Evolutionary conservation across 2,113 vertebrate species (phyloP).

Genomic region (Procavia capensis): DNA sequence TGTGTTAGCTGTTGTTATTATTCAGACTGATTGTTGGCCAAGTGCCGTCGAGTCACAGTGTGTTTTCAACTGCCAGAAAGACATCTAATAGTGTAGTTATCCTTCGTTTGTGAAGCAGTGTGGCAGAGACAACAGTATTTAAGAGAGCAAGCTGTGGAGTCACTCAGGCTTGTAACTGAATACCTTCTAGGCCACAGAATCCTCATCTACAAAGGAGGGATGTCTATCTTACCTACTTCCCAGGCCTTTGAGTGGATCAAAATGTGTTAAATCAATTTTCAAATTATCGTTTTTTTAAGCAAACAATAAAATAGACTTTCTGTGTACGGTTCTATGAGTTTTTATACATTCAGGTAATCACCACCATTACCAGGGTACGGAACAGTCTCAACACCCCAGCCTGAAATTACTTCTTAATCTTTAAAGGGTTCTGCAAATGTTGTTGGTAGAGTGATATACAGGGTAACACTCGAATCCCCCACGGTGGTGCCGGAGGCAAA

Average conservation of each 20-base stretch:
- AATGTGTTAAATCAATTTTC: background rate
- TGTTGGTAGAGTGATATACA: rapidly evolving
- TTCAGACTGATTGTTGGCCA: background rate
- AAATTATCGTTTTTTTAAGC: background rate
- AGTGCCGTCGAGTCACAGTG: too few relatives aligned
- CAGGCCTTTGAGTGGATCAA: background rate
- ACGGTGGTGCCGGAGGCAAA: background rate
- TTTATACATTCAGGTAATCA: background rate
- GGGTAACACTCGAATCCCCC: background rate
- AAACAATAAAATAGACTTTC: background rate
- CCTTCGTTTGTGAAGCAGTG: background rate
- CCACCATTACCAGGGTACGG: background rate
- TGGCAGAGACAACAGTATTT: background rate
- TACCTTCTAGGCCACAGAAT: background rate
- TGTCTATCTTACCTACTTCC: background rate
- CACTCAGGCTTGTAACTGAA: background rate
- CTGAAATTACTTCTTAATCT: background rate
- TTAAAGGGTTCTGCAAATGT: background rate
- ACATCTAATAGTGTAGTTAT: background rate
- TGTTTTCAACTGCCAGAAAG: background rate
- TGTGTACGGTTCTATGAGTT: background rate
- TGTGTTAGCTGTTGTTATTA: background rate
- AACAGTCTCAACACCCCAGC: background rate
- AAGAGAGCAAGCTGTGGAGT: background rate
- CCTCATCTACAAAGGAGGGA: background rate